These are phyloP conservation scores for Melinaea menophilus DNA, from an alignment of 2,888 invertebrate genomes.

Conservation along the genomic window DNA sequence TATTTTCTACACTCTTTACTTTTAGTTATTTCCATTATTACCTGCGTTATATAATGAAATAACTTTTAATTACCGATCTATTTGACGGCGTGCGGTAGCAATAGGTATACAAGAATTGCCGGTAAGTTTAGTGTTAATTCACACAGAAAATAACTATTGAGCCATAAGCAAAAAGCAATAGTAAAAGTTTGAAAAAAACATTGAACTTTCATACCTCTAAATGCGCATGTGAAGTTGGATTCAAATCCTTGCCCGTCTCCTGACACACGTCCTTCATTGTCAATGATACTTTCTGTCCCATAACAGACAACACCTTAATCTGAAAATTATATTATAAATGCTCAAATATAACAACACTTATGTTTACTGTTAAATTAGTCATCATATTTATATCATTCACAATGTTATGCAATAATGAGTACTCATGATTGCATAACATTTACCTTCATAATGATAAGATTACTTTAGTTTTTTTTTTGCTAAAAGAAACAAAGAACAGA, in stretches of 20 bases:
- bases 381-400: not conserved
- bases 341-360: not conserved
- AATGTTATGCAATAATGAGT: not conserved
- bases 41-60: no score
- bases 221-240: conserved; percentile 86
- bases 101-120: no score
- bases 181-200: not conserved
- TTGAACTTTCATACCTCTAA: conserved; percentile 65
- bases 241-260: conserved; percentile 94
- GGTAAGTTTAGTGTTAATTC: no score
- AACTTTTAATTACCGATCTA: no score
- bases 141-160: no score
- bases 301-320: conserved; percentile 92
- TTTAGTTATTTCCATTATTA: no score
- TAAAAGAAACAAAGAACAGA: conserved; percentile 5
- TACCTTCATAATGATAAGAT: not conserved
- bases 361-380: not conserved
- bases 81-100: no score
- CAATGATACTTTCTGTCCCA: conserved; percentile 96
- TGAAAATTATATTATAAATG: conserved; percentile 42
- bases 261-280: conserved; percentile 99
- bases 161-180: not conserved
- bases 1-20: no score
- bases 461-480: not conserved
- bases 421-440: not conserved